Evolutionary conservation across 2,797 vertebrate species (phyloP), one percentile per base, ranked within the genome.

Genomic region (Coilia nasus): DNA sequence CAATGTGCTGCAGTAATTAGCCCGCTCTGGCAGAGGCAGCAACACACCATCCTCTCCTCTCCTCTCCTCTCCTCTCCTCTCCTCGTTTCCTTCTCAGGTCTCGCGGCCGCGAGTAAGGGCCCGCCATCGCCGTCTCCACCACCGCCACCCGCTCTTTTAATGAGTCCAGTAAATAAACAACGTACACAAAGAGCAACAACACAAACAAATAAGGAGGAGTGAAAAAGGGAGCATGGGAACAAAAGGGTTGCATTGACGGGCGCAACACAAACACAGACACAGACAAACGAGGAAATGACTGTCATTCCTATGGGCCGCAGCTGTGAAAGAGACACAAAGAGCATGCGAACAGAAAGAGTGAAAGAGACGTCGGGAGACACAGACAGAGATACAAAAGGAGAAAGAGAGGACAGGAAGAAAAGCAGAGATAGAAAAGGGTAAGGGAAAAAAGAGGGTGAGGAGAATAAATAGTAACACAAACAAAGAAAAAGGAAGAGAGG

Each of bases 361-460:
- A 82, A 83, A 78, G 44, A 81, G 44, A 41, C 31, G 54, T 41
- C 83, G 28, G 44, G 35, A 56, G n/a, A n/a, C n/a, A n/a, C n/a
- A n/a, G n/a, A n/a, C n/a, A n/a, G n/a, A n/a, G n/a, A n/a, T n/a
- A n/a, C n/a, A n/a, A n/a, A n/a, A n/a, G n/a, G n/a, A n/a, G n/a
- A n/a, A n/a, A n/a, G n/a, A n/a, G n/a, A n/a, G n/a, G n/a, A n/a
- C n/a, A n/a, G n/a, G n/a, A 59, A 84, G 83, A 62, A 57, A 23
- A 82, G 64, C 14, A 83, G 23, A 87, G 78, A 84, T 15, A 14
- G 82, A 56, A 56, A 84, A 84, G 82, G 81, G 82, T 62, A 88
- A 78, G 80, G 46, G 85, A 82, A 82, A 84, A 85, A 82, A 71
- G 78, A n/a, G 19, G 19, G 82, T 6, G 25, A 35, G 0, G 19